These are phyloP conservation scores for Ornithoptera alexandrae DNA, from an alignment of 2,888 invertebrate genomes.

Conservation along the genomic window DNA sequence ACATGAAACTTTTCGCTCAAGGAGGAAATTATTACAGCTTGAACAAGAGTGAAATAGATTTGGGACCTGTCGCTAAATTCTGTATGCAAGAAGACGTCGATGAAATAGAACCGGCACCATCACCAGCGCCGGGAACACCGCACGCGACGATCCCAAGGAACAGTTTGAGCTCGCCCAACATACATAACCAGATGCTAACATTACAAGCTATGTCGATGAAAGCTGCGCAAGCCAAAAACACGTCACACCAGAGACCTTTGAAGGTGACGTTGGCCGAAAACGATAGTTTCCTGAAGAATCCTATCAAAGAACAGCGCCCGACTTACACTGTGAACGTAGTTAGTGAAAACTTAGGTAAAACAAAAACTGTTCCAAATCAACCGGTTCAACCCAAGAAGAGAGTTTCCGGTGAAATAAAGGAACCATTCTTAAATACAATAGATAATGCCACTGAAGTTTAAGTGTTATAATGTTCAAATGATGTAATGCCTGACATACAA, in stretches of 20 bases:
- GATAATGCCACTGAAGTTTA: conserved; percentile 94
- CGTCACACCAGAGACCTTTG: conserved; percentile 57
- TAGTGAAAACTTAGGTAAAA: conserved; percentile 58
- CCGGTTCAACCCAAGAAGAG: conserved; percentile 90
- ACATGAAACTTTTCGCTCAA: conserved; percentile 90
- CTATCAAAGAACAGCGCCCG: conserved; percentile 51
- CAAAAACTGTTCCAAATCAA: conserved; percentile 85
- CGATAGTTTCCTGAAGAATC: conserved; percentile 54
- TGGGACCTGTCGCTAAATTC: conserved; percentile 75
- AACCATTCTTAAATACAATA: conserved; percentile 88
- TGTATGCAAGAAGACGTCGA: conserved; percentile 72
- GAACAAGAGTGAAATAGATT: conserved; percentile 84
- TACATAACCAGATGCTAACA: conserved; percentile 72
- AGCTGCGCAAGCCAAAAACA: conserved; percentile 36
- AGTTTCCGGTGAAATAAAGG: conserved; percentile 81
- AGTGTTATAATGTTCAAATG: neutral
- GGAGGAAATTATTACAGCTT: conserved; percentile 88
- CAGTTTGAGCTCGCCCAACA: conserved; percentile 76
- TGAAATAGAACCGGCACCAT: conserved; percentile 71
- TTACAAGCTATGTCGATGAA: conserved; percentile 64
- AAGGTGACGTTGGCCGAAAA: conserved; percentile 63
- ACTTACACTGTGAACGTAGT: conserved; percentile 62
- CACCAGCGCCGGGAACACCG: conserved; percentile 76
- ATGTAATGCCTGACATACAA: neutral
- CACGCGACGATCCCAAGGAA: conserved; percentile 70